Percentiles rank a stretch among this genome's conserved stretches.
phyloP scores from a whole-genome alignment of 2,888 invertebrate species.

The Timandra comae region DNA sequence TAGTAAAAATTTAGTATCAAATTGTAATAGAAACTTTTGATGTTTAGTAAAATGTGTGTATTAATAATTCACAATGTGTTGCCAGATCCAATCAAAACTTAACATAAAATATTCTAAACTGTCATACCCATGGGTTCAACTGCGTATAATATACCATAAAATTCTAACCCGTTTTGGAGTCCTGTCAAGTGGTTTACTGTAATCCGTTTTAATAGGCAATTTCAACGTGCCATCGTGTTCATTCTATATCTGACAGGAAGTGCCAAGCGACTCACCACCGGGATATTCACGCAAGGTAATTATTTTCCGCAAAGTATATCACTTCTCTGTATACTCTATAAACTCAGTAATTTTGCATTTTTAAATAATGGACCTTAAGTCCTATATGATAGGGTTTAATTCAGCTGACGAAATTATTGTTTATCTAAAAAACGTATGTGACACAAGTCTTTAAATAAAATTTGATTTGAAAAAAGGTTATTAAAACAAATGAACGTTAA shows the following conservation, averaged over 20 bases:
- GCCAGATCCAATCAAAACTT: background rate
- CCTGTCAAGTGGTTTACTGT: conserved; percentile 30
- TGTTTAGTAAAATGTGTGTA: too few relatives aligned
- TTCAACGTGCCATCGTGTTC: conserved; percentile 30
- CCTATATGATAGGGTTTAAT: too few relatives aligned
- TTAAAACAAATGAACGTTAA: too few relatives aligned
- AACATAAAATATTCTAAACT: conserved; percentile 4
- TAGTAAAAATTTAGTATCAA: too few relatives aligned
- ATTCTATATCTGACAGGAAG: conserved; percentile 28
- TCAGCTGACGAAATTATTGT: too few relatives aligned
- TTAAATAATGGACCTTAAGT: background rate
- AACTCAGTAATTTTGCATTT: background rate
- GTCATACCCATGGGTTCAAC: conserved; percentile 7
- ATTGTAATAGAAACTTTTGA: too few relatives aligned
- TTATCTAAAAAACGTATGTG: too few relatives aligned
- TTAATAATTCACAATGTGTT: too few relatives aligned
- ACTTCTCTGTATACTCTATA: background rate
- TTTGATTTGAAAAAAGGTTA: too few relatives aligned
- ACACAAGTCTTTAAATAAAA: too few relatives aligned
- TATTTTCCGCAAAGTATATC: conserved; percentile 26
- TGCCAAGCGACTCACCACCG: conserved; percentile 26
- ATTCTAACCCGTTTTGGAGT: conserved; percentile 31
- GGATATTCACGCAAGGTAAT: conserved; percentile 29
- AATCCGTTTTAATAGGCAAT: conserved; percentile 37
- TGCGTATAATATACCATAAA: conserved; percentile 12